Conservation (phyloP, 2,888 invertebrate species). For the Amiota communis region DNA sequence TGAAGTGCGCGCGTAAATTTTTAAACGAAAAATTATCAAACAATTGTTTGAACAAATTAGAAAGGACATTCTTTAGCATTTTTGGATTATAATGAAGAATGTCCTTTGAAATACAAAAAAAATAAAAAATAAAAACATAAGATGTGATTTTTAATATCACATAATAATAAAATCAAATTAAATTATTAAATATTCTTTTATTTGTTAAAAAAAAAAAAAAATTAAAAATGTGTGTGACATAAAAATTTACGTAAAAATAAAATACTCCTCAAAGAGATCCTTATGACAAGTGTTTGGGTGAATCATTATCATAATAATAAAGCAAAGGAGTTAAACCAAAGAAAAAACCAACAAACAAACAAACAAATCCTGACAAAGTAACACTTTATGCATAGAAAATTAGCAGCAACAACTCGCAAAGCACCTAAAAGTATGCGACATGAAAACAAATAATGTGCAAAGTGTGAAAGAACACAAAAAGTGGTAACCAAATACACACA, state of each 20-base stretch:
- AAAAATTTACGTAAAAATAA: neutral
- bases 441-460: conserved; percentile 36
- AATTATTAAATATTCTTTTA: conserved; percentile 40
- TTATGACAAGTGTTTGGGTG: neutral
- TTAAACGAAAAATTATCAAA: conserved; percentile 32
- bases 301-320: conserved; percentile 6
- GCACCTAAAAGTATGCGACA: conserved; percentile 42
- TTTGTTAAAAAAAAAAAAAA: neutral
- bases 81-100: conserved; percentile 61
- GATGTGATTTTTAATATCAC: neutral
- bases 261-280: too few species aligned
- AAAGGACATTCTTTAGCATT: conserved; percentile 56
- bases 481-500: conserved; percentile 28
- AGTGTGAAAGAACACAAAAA: conserved; percentile 25
- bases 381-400: conserved; percentile 57
- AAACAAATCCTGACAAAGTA: conserved; percentile 26
- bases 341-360: neutral
- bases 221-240: neutral
- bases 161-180: conserved; percentile 46
- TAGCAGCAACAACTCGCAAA: conserved; percentile 33
- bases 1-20: conserved; percentile 44
- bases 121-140: conserved; percentile 14
- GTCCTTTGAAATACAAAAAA: conserved; percentile 39
- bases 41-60: conserved; percentile 9
- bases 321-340: conserved; percentile 6